Evolutionary conservation across 2,797 vertebrate species (phyloP), one percentile per base, ranked within the genome.

Genomic region (Choloepus didactylus): DNA sequence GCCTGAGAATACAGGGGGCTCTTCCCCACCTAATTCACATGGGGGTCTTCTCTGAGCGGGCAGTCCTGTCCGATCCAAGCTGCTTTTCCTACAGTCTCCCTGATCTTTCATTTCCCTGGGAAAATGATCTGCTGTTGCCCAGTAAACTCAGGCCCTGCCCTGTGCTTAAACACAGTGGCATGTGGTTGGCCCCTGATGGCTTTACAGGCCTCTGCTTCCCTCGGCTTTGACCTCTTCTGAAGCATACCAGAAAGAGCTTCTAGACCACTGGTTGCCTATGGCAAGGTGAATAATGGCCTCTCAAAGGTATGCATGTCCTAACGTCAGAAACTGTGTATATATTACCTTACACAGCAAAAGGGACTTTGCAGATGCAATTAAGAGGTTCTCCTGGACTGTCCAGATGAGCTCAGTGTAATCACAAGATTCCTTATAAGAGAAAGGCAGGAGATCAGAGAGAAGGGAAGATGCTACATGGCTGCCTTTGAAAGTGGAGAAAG

Each of bases 11-110:
- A 21, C 2, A 7, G 60, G 16, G 38, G 44, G 18, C 31, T 56
- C n/a, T 46, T 75, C 21, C 11, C 1, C 0, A 31, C 1, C 0
- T 60, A 23, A 9, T 6, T 6, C 1, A 9, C 23, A 1, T 1
- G 2, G 85, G 35, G 19, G 18, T 27, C 41, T 25, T 69, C 35
- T 77, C 31, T 8, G 46, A 44, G 56, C 21, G 29, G 49, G 38
- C 0, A 0, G 21, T 11, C 16, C 64, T 3, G 12, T 81, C 15
- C 44, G 23, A 14, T 49, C 31, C 15, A 49, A 9, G 10, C 6
- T 25, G 11, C 38, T 77, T 72, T 6, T 25, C 31, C 38, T 35
- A 4, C 0, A 3, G 12, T 41, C 12, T 5, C 35, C 44, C 18
- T 35, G 21, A 11, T 56, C 16, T 44, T 46, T 35, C 46, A 27